phyloP scores from a whole-genome alignment of 2,888 invertebrate species.

The Caenorhabditis parvicauda region DNA sequence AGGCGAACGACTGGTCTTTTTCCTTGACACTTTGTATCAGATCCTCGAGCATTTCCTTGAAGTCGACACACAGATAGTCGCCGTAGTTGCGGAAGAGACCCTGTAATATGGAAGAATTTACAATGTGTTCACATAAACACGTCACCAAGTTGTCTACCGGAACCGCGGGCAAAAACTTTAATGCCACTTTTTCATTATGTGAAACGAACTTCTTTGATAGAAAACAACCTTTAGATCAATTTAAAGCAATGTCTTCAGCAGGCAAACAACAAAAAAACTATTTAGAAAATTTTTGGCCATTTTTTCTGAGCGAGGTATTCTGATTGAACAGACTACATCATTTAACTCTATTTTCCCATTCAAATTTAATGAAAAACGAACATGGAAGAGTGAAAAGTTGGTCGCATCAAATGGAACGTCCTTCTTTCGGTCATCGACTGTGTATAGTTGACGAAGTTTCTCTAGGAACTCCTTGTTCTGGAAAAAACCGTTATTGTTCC shows the following conservation, averaged over 20 bases:
- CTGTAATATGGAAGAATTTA: conserved; percentile 55
- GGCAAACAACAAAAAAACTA: too few species aligned
- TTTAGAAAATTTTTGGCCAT: too few species aligned
- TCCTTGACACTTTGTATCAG: conserved; percentile 67
- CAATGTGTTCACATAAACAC: conserved; percentile 3
- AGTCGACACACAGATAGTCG: conserved; percentile 70
- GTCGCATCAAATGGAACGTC: conserved; percentile 77
- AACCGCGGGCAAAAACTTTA: too few species aligned
- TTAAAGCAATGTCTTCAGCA: too few species aligned
- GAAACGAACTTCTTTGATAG: too few species aligned
- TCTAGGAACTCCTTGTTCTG: conserved; percentile 21
- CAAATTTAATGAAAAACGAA: conserved; percentile 64
- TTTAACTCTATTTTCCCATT: too few species aligned
- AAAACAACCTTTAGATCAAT: too few species aligned
- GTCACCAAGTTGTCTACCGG: background rate
- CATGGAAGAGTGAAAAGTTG: conserved; percentile 76
- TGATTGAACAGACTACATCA: too few species aligned
- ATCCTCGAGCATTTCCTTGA: conserved; percentile 72
- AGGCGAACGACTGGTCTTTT: conserved; percentile 69
- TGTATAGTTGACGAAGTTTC: conserved; percentile 34
- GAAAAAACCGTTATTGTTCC: background rate
- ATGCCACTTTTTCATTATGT: too few species aligned
- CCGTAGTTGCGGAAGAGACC: conserved; percentile 79
- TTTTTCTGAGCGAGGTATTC: too few species aligned
- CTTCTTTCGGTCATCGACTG: conserved; percentile 75